These are phyloP conservation scores for Micronisus gabar DNA, from an alignment of 2,113 vertebrate species.

Conservation along the genomic window DNA sequence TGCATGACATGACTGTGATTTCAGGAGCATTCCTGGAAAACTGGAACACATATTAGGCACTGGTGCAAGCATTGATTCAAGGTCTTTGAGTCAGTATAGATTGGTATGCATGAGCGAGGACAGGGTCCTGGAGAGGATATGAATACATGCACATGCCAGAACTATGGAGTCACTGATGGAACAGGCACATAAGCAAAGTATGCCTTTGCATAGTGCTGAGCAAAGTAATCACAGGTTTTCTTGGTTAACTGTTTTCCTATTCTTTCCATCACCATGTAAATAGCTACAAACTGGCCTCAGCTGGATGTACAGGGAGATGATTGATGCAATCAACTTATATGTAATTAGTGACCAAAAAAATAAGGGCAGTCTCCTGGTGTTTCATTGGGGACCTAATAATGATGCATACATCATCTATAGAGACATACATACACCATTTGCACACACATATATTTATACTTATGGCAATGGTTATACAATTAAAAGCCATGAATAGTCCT, in stretches of 20 bases:
- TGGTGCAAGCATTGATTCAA: background rate
- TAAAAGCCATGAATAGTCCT: background rate
- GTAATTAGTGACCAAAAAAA: background rate
- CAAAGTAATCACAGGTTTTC: background rate
- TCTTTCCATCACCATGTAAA: background rate
- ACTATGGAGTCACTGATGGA: background rate
- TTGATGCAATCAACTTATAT: background rate
- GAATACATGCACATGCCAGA: background rate
- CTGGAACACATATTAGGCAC: background rate
- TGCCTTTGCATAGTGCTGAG: background rate
- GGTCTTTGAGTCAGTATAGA: background rate
- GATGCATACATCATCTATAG: background rate
- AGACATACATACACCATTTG: background rate
- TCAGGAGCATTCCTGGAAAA: background rate
- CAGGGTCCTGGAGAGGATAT: background rate
- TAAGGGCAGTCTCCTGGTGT: background rate
- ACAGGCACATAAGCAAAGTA: background rate
- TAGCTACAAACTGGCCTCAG: background rate
- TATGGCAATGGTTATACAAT: background rate
- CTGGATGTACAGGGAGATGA: background rate
- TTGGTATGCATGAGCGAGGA: background rate
- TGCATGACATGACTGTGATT: background rate
- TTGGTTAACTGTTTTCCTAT: background rate
- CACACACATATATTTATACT: background rate
- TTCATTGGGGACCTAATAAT: background rate